Conservation (phyloP, 2,888 invertebrate species). For the Deilephila elpenor region DNA sequence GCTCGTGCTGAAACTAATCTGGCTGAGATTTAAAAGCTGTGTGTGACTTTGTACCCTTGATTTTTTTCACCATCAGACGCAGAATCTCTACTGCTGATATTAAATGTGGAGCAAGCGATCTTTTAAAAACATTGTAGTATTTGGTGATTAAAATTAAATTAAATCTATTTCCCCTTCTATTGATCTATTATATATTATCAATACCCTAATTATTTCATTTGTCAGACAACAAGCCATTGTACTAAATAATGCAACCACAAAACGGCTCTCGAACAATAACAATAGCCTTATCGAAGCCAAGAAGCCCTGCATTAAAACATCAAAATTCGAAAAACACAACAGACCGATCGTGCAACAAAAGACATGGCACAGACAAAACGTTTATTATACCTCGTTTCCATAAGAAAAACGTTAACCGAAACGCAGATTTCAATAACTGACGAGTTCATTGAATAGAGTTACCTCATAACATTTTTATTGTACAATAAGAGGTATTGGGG, state of each 20-base stretch:
- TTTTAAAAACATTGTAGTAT: no score
- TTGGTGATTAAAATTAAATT: no score
- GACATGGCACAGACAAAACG: constrained; percentile 54
- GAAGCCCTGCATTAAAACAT: not conserved
- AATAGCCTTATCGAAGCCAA: not conserved
- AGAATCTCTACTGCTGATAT: no score
- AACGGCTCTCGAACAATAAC: not conserved
- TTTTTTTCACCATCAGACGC: no score
- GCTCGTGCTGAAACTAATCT: no score
- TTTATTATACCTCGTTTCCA: constrained; percentile 63
- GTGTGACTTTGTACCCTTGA: no score
- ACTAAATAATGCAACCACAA: not conserved
- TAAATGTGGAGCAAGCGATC: no score
- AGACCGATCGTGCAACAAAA: constrained; percentile 51
- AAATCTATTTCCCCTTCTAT: no score
- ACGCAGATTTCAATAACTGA: constrained; percentile 79
- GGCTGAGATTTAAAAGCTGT: no score
- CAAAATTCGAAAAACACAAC: not conserved
- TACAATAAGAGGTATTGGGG: constrained; percentile 75
- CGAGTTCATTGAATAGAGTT: constrained; percentile 81
- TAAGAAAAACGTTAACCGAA: constrained; percentile 72
- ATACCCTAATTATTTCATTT: not conserved
- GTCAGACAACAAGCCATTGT: not conserved
- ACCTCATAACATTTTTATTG: constrained; percentile 83
- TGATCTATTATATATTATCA: no score